Evolutionary conservation across 1,140 invertebrate species (phyloP), one percentile per base, ranked within the genome.

Genomic region (Myzus persicae): DNA sequence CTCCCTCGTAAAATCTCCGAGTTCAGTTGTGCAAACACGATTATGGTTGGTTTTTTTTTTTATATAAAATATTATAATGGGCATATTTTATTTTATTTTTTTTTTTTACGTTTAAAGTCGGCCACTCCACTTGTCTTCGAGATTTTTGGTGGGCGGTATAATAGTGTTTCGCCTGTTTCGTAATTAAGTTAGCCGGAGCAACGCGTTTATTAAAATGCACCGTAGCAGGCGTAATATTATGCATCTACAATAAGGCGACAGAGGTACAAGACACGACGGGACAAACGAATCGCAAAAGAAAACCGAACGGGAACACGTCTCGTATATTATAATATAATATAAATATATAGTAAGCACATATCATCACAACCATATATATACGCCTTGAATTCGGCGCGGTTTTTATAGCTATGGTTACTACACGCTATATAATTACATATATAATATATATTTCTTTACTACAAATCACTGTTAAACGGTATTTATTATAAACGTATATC

Each of bases 1-100:
- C 44, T 82, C 14, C 40, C 31, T 67, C 90, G 40, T 91, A 91
- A 42, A n/a, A 81, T 91, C 59, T 36, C n/a, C 0, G 90, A 18
- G 67, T 82, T 82, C 8, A 44, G 90, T 91, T 91, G 67, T 91
- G 90, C 48, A 91, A 91, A 91, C 90, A 91, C n/a, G 54, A 91
- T 76, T 48, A 9, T 67, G 14, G 59, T 67, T 67, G 11, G 81
- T 84, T 84, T 91, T 91, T 91, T 31, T 81, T 48, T 11, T 87
- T n/a, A 4, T 67, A 67, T 18, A 18, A 67, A 67, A n/a, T n/a
- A 67, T 11, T 59, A 59, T 67, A 67, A 18, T 67, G 59, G 59
- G n/a, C 59, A 67, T 67, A 18, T n/a, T 36, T 87, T 87, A 46
- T 20, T 87, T 87, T 14, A 67, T 67, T 5, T n/a, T 36, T 87